Conservation (phyloP, 53 echinoderm and acorn worm genomes). For the Astropecten irregularis region DNA sequence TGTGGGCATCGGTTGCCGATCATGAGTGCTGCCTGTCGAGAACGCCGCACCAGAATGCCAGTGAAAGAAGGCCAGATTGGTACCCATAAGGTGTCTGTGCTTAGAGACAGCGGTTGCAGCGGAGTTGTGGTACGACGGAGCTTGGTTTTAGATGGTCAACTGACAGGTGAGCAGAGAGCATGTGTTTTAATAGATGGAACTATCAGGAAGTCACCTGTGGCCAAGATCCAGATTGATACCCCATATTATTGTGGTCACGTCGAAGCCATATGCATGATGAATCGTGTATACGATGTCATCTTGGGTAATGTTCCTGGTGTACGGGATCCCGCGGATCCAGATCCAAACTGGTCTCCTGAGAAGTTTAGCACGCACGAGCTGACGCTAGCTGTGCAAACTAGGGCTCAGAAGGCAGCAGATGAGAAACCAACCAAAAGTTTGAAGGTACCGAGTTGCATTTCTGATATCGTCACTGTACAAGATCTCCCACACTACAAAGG, state of each 20-base stretch:
- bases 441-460: slow-evolving; percentile 35
- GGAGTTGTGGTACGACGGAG: slow-evolving; percentile 28
- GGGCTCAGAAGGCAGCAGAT: neutral
- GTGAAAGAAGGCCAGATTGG: slow-evolving; percentile 24
- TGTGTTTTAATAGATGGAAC: slow-evolving; percentile 45
- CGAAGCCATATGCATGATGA: slow-evolving; percentile 43
- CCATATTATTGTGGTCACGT: slow-evolving; percentile 33
- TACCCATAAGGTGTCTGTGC: slow-evolving; percentile 10
- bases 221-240: slow-evolving; percentile 18
- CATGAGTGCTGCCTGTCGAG: slow-evolving; percentile 52
- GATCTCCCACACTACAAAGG: slow-evolving; percentile 4
- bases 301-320: slow-evolving; percentile 58
- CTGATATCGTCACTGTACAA: slow-evolving; percentile 23
- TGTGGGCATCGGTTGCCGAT: slow-evolving; percentile 48
- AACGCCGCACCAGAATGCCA: slow-evolving; percentile 26
- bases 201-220: slow-evolving; percentile 31
- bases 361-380: neutral
- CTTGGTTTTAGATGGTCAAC: slow-evolving; percentile 26
- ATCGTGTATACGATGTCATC: slow-evolving; percentile 59
- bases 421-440: slow-evolving; percentile 20
- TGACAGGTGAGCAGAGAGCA: slow-evolving; percentile 32
- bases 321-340: slow-evolving; percentile 43
- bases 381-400: slow-evolving; percentile 12
- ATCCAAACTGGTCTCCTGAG: slow-evolving; percentile 2
- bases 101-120: slow-evolving; percentile 40